Evolutionary conservation across 2,888 invertebrate genomes (phyloP).

Genomic region (Caenorhabditis auriculariae): DNA sequence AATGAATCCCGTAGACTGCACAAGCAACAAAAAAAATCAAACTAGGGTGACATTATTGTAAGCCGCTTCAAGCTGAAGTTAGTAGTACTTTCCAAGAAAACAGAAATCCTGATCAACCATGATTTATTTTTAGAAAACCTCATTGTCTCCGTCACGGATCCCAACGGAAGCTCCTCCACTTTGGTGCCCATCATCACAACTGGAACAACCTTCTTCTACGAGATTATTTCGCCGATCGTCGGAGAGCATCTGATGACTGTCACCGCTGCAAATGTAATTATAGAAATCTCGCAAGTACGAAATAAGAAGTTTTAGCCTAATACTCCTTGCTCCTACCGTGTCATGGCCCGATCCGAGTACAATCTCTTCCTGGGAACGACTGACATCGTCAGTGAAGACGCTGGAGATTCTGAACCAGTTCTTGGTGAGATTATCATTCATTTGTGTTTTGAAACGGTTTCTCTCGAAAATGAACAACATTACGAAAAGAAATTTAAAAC

Average conservation of each 20-base stretch:
- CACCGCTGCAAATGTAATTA: slow-evolving; percentile 10
- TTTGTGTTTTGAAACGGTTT: too few relatives aligned
- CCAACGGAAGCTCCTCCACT: slow-evolving; percentile 30
- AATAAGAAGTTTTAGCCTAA: slow-evolving; percentile 7
- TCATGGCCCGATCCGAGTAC: slow-evolving; percentile 44
- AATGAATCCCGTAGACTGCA: too few relatives aligned
- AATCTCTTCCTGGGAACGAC: slow-evolving; percentile 41
- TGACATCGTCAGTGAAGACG: slow-evolving; percentile 8
- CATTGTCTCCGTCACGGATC: slow-evolving; percentile 39
- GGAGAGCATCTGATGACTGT: slow-evolving; percentile 41
- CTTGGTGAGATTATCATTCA: slow-evolving; percentile 25
- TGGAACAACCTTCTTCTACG: slow-evolving; percentile 20
- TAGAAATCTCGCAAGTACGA: neutral
- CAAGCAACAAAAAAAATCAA: too few relatives aligned
- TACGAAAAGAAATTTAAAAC: too few relatives aligned
- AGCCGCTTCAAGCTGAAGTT: too few relatives aligned
- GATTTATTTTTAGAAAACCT: slow-evolving; percentile 37
- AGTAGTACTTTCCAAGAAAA: too few relatives aligned
- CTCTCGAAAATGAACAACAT: too few relatives aligned
- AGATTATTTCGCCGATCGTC: slow-evolving; percentile 21
- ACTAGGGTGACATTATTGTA: too few relatives aligned
- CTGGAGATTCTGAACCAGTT: slow-evolving; percentile 31
- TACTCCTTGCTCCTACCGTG: slow-evolving; percentile 42
- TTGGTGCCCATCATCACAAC: slow-evolving; percentile 7
- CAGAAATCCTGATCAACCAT: too few relatives aligned